A percentile compares a stretch with the other conserved stretches of the same genome.
These are phyloP conservation scores for Bombus impatiens DNA, from an alignment of 1,140 invertebrate species.

Conservation along the genomic window DNA sequence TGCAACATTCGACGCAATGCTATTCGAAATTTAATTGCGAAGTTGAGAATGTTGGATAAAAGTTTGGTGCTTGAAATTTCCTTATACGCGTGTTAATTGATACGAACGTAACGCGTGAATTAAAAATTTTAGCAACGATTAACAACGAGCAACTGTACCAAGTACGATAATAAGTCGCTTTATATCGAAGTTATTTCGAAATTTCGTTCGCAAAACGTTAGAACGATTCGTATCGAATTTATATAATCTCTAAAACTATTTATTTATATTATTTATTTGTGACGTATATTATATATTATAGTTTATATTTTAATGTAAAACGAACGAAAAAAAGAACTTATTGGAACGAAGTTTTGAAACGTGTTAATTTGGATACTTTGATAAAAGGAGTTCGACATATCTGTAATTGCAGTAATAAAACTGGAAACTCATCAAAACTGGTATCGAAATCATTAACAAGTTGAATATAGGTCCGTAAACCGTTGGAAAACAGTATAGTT, in stretches of 20 bases:
- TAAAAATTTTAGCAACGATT: neutral
- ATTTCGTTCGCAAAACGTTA: too few species aligned
- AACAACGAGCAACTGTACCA: neutral
- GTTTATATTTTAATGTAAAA: too few species aligned
- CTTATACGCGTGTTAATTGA: rapidly evolving
- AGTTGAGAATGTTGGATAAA: neutral
- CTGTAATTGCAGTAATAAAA: too few species aligned
- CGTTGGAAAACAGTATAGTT: neutral
- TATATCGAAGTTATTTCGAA: too few species aligned
- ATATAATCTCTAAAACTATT: too few species aligned
- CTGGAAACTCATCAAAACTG: neutral
- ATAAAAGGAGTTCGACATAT: too few species aligned
- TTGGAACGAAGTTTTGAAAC: neutral
- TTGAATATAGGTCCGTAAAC: neutral
- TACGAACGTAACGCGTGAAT: neutral
- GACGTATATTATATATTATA: neutral
- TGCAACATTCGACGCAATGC: neutral
- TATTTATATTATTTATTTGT: neutral
- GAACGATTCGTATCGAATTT: too few species aligned
- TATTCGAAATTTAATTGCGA: neutral
- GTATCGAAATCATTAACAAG: neutral
- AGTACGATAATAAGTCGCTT: too few species aligned
- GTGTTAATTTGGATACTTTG: neutral
- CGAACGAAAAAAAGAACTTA: neutral
- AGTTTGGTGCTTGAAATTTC: neutral